Base-by-base conservation (phyloP, 92 coral and sea anemone species). In the Montipora capitata region DNA sequence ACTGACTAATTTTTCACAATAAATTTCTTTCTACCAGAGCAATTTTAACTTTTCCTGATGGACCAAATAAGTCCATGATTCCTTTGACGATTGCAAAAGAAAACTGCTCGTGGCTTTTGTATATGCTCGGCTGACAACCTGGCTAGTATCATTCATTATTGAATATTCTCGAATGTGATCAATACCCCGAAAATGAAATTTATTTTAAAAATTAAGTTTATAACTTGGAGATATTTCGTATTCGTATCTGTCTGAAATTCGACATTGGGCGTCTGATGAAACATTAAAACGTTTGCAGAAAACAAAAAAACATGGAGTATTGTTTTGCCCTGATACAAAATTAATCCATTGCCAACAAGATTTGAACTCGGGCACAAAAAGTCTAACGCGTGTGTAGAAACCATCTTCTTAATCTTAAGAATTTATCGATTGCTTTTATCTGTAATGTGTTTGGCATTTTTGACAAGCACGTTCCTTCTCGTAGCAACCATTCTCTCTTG, bases 401-500 rank as follows among this genome's bases (percentile, higher is more conserved):
- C 41, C 6, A 11, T 45, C 17, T 7, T 45, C 65, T 44, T 20
- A 9, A 49, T 17, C 35, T 79, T 18, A 13, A 17, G 56, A 42
- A 40, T 40, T 10, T 7, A n/a, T 3, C 44, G 4, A 20, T 67
- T 4, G 20, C 14, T 66, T 51, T 16, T 7, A 48, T 80, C 40
- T 41, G 16, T 15, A n/a, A 12, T 44, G 10, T 79, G 74, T 17
- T 14, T 2, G 68, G 10, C 39, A 16, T 13, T 13, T 10, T n/a
- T 2, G 18, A 5, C 65, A n/a, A 0, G 44, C 74, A 20, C 18
- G 51, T 45, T 45, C 14, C 7, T 13, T 67, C 76, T n/a, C 85
- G 15, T 65, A 66, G 85, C 85, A 65, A 80, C 76, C 10, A 35
- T 27, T 27, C 35, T n/a, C n/a, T 81, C 16, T 39, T 45, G 44